phyloP scores from a whole-genome alignment of 2,797 vertebrate genomes.

The Acanthurus tractus region DNA sequence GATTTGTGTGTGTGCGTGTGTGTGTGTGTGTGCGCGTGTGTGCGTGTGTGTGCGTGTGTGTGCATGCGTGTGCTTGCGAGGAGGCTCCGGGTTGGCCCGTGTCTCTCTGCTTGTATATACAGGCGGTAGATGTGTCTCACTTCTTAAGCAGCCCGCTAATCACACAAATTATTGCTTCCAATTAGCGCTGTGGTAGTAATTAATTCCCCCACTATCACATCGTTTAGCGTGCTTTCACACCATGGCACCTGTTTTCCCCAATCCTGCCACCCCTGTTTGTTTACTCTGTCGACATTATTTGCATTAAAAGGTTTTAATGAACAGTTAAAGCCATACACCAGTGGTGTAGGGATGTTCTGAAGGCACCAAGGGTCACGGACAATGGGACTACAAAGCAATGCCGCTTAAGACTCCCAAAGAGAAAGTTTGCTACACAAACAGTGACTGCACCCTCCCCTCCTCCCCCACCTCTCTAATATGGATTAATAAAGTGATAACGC shows the following conservation, averaged over 20 bases:
- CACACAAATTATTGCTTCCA: conserved; percentile 99
- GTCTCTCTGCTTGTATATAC: conserved; percentile 48
- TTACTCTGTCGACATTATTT: conserved; percentile 97
- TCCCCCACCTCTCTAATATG: conserved; percentile 82
- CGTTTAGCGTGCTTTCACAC: conserved; percentile 97
- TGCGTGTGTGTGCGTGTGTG: conserved; percentile 4
- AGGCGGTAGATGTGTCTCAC: conserved; percentile 90
- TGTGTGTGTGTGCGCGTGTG: not conserved
- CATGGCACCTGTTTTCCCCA: conserved; percentile 97
- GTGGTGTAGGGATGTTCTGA: conserved; percentile 78
- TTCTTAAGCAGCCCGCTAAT: conserved; percentile 98
- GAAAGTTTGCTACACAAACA: conserved; percentile 77
- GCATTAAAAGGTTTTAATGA: conserved; percentile 96
- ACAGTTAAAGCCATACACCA: conserved; percentile 86
- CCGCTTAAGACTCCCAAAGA: conserved; percentile 88
- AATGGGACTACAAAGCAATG: conserved; percentile 51
- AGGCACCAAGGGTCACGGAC: conserved; percentile 57
- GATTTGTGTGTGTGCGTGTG: conserved; percentile 4
- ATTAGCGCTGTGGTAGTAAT: conserved; percentile 99
- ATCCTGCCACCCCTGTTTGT: conserved; percentile 95
- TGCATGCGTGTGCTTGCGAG: not conserved
- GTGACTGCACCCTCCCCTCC: conserved; percentile 40
- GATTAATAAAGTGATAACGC: conserved; percentile 98
- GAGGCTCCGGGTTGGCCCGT: conserved; percentile 10
- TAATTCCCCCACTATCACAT: conserved; percentile 99